phyloP scores from a whole-genome alignment of 1,140 invertebrate genomes.

The Euschistus heros region DNA sequence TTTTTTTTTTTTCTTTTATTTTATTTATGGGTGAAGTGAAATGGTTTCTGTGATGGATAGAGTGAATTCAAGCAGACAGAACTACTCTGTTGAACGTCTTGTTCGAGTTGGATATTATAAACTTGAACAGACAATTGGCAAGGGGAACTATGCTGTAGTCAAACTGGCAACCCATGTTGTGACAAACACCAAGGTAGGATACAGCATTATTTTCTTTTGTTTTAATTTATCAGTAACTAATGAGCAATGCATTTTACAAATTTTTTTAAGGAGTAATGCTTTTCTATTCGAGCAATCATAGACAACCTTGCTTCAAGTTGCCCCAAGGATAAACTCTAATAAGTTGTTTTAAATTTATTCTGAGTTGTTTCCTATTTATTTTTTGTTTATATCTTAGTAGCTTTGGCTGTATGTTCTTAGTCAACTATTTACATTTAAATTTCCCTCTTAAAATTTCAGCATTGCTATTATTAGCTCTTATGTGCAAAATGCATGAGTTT shows the following conservation, averaged over 20 bases:
- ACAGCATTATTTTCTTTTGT: background rate
- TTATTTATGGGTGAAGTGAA: slow-evolving; percentile 19
- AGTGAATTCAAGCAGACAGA: slow-evolving; percentile 33
- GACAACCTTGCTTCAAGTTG: slow-evolving; percentile 6
- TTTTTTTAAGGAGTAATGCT: background rate
- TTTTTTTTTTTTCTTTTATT: background rate
- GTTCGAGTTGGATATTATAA: slow-evolving; percentile 95
- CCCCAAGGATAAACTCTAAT: slow-evolving; percentile 9
- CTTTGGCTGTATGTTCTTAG: background rate
- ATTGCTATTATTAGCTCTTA: too few relatives aligned
- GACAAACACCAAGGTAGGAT: slow-evolving; percentile 91
- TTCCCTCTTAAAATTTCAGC: too few relatives aligned
- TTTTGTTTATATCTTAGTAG: background rate
- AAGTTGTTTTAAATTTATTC: background rate
- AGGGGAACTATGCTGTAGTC: slow-evolving; percentile 98
- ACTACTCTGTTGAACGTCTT: slow-evolving; percentile 53
- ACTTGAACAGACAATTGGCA: slow-evolving; percentile 91
- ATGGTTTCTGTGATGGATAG: slow-evolving; percentile 28
- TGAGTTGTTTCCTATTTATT: too few relatives aligned
- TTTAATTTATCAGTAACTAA: background rate
- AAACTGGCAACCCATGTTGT: slow-evolving; percentile 95
- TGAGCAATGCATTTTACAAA: background rate
- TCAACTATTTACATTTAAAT: background rate
- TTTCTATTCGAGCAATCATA: background rate
- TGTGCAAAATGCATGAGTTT: too few relatives aligned